phyloP scores from a whole-genome alignment of 2,113 vertebrate species.

The Percina caprodes region DNA sequence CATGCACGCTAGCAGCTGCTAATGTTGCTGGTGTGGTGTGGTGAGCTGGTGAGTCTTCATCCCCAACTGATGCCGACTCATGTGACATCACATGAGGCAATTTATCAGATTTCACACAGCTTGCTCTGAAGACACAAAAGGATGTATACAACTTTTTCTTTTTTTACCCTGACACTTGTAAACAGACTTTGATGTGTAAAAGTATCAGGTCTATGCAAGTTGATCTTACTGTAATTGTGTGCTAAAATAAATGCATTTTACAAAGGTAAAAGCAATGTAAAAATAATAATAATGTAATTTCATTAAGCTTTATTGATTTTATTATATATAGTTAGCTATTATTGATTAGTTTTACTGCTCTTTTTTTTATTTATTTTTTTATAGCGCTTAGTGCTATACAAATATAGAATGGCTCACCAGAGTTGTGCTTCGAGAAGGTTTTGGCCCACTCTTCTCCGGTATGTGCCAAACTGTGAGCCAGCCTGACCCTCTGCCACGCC shows the following conservation, averaged over 20 bases:
- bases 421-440: constrained; percentile 88
- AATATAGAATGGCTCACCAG: constrained; percentile 82
- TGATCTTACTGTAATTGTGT: not conserved
- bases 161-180: too few relatives aligned
- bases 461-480: constrained; percentile 90
- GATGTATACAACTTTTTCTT: too few relatives aligned
- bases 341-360: not conserved
- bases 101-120: not conserved
- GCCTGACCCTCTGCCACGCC: constrained; percentile 93
- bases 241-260: not conserved
- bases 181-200: too few relatives aligned
- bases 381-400: not conserved
- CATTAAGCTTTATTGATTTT: not conserved
- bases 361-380: not conserved
- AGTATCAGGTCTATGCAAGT: not conserved
- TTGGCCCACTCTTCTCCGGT: constrained; percentile 88
- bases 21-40: not conserved
- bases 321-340: not conserved
- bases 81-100: not conserved
- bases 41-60: not conserved
- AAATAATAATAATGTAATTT: not conserved
- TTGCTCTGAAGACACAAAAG: not conserved
- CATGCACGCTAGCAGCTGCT: not conserved
- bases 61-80: not conserved
- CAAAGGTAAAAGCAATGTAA: not conserved